phyloP scores from a whole-genome alignment of 2,888 invertebrate species.

The Periphyllus acericola region DNA sequence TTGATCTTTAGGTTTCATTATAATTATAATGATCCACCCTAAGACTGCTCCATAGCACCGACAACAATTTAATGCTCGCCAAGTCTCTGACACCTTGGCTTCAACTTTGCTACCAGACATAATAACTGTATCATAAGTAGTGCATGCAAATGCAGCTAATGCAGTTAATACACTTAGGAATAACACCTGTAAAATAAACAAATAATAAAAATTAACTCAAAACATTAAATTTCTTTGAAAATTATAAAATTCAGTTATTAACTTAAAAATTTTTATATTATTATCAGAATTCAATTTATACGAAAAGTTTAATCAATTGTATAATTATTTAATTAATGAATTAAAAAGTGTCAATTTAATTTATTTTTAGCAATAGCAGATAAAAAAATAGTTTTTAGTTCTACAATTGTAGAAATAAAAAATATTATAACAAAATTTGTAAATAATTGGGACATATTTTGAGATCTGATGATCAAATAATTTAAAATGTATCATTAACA shows the following conservation, averaged over 20 bases:
- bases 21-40: slow-evolving; percentile 54
- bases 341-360: too few species aligned
- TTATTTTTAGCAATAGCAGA: too few species aligned
- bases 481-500: too few species aligned
- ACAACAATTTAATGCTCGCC: slow-evolving; percentile 58
- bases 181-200: slow-evolving; percentile 39
- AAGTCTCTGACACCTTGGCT: slow-evolving; percentile 45
- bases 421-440: too few species aligned
- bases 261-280: neutral
- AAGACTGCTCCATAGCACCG: slow-evolving; percentile 56
- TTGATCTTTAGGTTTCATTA: slow-evolving; percentile 58
- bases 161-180: slow-evolving; percentile 55
- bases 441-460: too few species aligned
- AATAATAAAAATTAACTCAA: neutral
- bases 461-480: too few species aligned
- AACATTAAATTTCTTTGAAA: neutral
- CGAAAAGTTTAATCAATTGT: too few species aligned
- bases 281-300: neutral
- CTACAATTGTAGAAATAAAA: too few species aligned
- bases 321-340: too few species aligned
- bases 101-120: slow-evolving; percentile 56
- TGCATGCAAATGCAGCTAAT: slow-evolving; percentile 58
- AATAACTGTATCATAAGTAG: slow-evolving; percentile 57
- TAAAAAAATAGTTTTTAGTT: too few species aligned
- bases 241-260: neutral